phyloP scores from a whole-genome alignment of 2,113 vertebrate species.

The Otus sunia region DNA sequence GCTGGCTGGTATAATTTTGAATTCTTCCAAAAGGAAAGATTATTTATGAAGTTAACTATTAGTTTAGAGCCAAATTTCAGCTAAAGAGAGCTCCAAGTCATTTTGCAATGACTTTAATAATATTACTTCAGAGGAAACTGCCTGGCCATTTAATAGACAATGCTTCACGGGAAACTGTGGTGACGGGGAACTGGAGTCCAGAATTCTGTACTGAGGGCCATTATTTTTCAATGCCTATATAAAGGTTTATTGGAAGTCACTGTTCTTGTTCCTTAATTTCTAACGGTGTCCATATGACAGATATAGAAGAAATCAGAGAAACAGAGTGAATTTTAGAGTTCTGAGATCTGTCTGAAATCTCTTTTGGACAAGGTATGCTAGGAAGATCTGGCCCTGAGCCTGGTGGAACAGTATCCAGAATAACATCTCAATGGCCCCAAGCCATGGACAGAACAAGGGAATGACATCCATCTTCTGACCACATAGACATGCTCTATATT shows the following conservation, averaged over 20 bases:
- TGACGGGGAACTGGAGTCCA: background rate
- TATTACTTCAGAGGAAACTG: background rate
- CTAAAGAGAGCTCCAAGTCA: background rate
- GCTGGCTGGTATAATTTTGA: background rate
- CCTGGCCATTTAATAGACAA: background rate
- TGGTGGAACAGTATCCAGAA: background rate
- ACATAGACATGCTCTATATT: background rate
- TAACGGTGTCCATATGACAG: background rate
- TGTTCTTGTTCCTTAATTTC: background rate
- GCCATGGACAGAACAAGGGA: background rate
- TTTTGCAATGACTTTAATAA: slow-evolving; percentile 4
- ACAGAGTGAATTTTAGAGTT: background rate
- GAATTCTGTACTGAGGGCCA: background rate
- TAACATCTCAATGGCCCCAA: background rate
- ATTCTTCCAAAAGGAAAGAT: background rate
- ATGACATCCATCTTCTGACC: slow-evolving; percentile 14
- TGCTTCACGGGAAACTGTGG: background rate
- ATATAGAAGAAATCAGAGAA: background rate
- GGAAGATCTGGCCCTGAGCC: background rate
- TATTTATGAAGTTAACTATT: slow-evolving; percentile 6
- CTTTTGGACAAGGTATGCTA: background rate
- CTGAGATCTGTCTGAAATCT: background rate
- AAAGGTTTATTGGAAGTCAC: background rate
- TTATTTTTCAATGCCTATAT: background rate
- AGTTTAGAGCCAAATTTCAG: background rate